Evolutionary conservation across 2,888 invertebrate species (phyloP).

Genomic region (Drosophila limbata): DNA sequence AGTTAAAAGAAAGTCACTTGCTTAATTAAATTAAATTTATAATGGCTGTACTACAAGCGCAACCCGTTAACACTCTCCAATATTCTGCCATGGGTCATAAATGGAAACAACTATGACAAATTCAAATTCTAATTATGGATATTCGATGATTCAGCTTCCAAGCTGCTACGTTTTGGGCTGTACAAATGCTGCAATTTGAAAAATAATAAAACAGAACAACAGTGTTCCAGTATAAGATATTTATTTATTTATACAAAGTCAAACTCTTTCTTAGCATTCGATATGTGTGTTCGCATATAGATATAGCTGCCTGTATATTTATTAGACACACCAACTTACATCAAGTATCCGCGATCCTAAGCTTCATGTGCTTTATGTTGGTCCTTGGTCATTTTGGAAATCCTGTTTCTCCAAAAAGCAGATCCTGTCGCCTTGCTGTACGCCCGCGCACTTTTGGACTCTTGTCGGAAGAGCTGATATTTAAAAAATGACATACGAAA

Average conservation of each 20-base stretch:
- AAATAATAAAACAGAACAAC: background rate
- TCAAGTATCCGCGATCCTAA: background rate
- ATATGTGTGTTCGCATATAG: slow-evolving; percentile 1
- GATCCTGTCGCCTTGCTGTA: slow-evolving; percentile 89
- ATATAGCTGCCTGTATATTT: slow-evolving; percentile 11
- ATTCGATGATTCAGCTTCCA: background rate
- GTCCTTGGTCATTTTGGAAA: slow-evolving; percentile 3
- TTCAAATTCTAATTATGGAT: background rate
- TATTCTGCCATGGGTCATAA: background rate
- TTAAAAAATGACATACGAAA: slow-evolving; percentile 22
- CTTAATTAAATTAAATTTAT: too few species aligned
- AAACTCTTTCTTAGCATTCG: slow-evolving; percentile 13
- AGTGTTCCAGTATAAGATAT: slow-evolving; percentile 2
- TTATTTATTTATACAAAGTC: slow-evolving; percentile 17
- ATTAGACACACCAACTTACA: background rate
- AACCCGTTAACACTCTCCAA: background rate
- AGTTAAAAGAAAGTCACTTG: too few species aligned
- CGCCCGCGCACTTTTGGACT: slow-evolving; percentile 87
- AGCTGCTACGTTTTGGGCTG: background rate
- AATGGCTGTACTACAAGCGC: too few species aligned
- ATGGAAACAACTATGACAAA: background rate
- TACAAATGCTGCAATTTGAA: too few species aligned
- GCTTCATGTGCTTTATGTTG: background rate
- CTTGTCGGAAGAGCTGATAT: slow-evolving; percentile 53
- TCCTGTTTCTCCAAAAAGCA: slow-evolving; percentile 87